phyloP scores from a whole-genome alignment of 2,888 invertebrate genomes.

The Artemia sinica region DNA sequence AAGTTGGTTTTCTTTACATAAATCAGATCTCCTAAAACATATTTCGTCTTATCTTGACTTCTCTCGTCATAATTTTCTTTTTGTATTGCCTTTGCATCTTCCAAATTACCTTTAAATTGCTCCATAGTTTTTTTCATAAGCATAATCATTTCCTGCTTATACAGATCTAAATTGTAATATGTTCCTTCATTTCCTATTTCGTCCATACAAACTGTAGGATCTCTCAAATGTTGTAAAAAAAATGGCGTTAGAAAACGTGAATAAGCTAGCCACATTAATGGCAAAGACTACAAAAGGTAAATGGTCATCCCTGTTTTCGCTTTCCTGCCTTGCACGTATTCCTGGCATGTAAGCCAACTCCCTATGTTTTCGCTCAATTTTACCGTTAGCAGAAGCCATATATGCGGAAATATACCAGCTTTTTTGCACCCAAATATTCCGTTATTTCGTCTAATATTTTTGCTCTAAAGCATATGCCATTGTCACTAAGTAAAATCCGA shows the following conservation, averaged over 20 bases:
- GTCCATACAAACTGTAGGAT: neutral
- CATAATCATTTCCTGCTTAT: slow-evolving; percentile 10
- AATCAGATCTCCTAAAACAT: neutral
- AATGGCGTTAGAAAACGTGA: neutral
- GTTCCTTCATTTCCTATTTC: neutral
- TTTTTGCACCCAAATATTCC: too few species aligned
- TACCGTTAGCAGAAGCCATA: too few species aligned
- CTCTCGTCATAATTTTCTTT: neutral
- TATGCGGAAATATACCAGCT: too few species aligned
- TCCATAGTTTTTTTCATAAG: neutral
- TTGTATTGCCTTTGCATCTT: neutral
- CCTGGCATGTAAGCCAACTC: too few species aligned
- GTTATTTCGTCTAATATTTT: too few species aligned
- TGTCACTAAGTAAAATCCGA: too few species aligned
- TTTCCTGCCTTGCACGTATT: too few species aligned
- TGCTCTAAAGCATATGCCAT: too few species aligned
- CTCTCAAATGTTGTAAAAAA: neutral
- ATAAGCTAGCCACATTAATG: too few species aligned
- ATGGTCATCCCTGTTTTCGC: too few species aligned
- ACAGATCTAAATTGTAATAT: neutral
- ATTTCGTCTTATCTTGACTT: neutral
- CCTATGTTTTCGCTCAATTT: too few species aligned
- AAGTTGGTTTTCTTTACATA: neutral
- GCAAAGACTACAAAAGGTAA: too few species aligned
- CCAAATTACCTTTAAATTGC: neutral